Conservation (phyloP, 2,888 invertebrate species). For the Dynastes grantii region DNA sequence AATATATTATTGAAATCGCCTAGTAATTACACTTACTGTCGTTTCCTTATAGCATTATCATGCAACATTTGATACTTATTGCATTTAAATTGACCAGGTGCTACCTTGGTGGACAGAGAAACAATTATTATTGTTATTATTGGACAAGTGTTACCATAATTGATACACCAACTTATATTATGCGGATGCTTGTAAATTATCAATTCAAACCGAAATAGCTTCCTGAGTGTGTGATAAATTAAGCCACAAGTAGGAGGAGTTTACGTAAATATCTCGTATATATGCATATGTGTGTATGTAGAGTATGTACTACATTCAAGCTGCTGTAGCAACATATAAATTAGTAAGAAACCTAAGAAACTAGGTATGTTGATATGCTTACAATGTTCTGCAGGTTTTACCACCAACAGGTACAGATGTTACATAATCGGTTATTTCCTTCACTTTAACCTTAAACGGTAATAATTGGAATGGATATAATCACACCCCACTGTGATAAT, state of each 20-base stretch:
- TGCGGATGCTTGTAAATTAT: conserved; percentile 52
- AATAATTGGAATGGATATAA: neutral
- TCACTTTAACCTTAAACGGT: neutral
- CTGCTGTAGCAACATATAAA: conserved; percentile 7
- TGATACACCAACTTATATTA: conserved; percentile 16
- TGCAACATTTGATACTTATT: conserved; percentile 36
- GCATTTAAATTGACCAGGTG: conserved; percentile 46
- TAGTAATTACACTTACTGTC: conserved; percentile 41
- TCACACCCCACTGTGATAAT: neutral
- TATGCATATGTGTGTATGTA: conserved; percentile 1
- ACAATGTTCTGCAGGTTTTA: neutral
- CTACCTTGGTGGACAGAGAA: conserved; percentile 2
- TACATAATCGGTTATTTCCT: neutral
- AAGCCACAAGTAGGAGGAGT: conserved; percentile 56
- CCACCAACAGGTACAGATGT: neutral
- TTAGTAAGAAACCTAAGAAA: conserved; percentile 7
- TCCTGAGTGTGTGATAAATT: conserved; percentile 56
- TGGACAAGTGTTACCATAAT: conserved; percentile 38
- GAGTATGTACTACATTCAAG: neutral
- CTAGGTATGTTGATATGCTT: neutral
- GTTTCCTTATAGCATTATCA: conserved; percentile 41
- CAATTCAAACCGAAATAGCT: conserved; percentile 57
- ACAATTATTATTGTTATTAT: conserved; percentile 47
- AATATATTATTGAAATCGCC: conserved; percentile 45
- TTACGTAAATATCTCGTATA: conserved; percentile 29